Evolutionary conservation across 1,140 invertebrate genomes (phyloP).

Genomic region (Lepeophtheirus salmonis): DNA sequence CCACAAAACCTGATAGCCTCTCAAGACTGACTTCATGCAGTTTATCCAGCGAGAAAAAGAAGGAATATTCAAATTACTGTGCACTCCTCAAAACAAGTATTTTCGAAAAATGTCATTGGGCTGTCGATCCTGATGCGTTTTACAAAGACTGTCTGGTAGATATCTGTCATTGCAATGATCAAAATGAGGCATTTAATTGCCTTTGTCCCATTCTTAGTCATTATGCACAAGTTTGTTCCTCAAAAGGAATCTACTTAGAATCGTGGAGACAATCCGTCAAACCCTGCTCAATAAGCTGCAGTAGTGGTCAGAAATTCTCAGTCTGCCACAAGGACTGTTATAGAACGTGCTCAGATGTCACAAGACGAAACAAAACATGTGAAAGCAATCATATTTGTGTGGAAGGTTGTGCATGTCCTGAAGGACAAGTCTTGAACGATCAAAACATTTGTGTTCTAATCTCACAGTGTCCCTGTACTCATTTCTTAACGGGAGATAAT

Average conservation of each 20-base stretch:
- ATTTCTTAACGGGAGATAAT: conserved; percentile 33
- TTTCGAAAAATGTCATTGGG: conserved; percentile 55
- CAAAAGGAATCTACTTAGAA: conserved; percentile 43
- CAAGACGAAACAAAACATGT: conserved; percentile 28
- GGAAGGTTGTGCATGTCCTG: conserved; percentile 68
- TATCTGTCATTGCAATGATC: conserved; percentile 51
- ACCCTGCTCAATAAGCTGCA: neutral
- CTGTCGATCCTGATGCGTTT: conserved; percentile 53
- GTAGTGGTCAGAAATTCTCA: neutral
- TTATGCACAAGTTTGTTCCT: conserved; percentile 57
- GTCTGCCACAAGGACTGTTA: neutral
- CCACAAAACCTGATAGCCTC: conserved; percentile 21
- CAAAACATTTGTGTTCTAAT: conserved; percentile 53
- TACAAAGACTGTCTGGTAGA: conserved; percentile 66
- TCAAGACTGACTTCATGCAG: conserved; percentile 42
- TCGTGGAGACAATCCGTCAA: conserved; percentile 25
- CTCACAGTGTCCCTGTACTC: conserved; percentile 49
- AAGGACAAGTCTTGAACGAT: conserved; percentile 45
- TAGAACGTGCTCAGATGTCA: neutral
- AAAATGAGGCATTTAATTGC: conserved; percentile 36
- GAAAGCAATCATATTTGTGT: conserved; percentile 42
- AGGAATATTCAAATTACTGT: conserved; percentile 45
- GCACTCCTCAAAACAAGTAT: conserved; percentile 43
- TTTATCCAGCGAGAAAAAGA: conserved; percentile 44
- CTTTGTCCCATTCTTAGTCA: conserved; percentile 56